Percentiles rank a stretch among this genome's conserved stretches.
These are phyloP conservation scores for Harpalus rufipes DNA, from an alignment of 2,888 invertebrate species.

Conservation along the genomic window DNA sequence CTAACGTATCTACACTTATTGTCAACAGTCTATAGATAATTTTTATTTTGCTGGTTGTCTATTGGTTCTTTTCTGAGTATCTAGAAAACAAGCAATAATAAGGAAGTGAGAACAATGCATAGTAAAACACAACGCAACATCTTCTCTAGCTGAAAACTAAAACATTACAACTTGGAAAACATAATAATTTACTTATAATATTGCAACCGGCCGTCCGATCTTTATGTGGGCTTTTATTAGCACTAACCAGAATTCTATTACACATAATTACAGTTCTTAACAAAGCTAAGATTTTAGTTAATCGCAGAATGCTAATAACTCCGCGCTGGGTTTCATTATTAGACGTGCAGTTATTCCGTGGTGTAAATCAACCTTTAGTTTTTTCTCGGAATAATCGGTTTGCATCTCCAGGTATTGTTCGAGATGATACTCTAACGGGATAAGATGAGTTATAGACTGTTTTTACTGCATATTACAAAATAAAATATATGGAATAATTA, in stretches of 20 bases:
- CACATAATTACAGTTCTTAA: slow-evolving; percentile 65
- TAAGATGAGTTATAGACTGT: slow-evolving; percentile 19
- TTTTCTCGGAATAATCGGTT: slow-evolving; percentile 52
- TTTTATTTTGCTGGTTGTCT: too few relatives aligned
- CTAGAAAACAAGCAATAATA: slow-evolving; percentile 34
- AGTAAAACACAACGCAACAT: slow-evolving; percentile 35
- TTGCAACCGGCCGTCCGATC: slow-evolving; percentile 46
- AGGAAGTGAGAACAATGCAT: slow-evolving; percentile 57
- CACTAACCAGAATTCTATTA: slow-evolving; percentile 62
- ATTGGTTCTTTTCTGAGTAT: too few relatives aligned
- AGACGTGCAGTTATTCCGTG: slow-evolving; percentile 34
- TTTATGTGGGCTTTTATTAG: slow-evolving; percentile 62
- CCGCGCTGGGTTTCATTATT: slow-evolving; percentile 45
- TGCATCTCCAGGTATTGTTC: slow-evolving; percentile 18
- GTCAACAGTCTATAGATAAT: too few relatives aligned
- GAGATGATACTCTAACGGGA: slow-evolving; percentile 42
- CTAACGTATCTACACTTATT: too few relatives aligned
- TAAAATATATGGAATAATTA: slow-evolving; percentile 30
- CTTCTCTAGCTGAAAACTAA: slow-evolving; percentile 9
- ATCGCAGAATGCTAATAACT: slow-evolving; percentile 58
- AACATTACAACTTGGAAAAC: slow-evolving; percentile 41
- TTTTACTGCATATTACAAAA: slow-evolving; percentile 38
- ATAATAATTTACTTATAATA: slow-evolving; percentile 55
- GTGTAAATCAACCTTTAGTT: slow-evolving; percentile 54
- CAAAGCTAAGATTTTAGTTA: slow-evolving; percentile 62